phyloP scores from a whole-genome alignment of 1,140 invertebrate genomes.

The Sarcophaga peregrina region DNA sequence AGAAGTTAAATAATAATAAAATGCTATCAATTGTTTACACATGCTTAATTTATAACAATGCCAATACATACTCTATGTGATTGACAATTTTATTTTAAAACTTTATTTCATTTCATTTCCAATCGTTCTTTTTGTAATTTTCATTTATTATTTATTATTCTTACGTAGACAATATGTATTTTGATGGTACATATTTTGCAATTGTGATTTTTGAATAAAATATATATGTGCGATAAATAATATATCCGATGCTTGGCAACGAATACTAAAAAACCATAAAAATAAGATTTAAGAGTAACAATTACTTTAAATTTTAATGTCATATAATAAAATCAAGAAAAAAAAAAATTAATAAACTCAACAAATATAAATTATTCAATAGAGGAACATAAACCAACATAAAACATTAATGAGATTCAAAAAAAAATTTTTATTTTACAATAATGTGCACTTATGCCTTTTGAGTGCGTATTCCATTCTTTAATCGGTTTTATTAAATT shows the following conservation, averaged over 20 bases:
- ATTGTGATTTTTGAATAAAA: background rate
- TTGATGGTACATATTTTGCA: background rate
- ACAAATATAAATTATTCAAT: too few relatives aligned
- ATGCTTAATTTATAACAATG: conserved; percentile 39
- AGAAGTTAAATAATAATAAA: conserved; percentile 15
- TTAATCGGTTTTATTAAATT: too few relatives aligned
- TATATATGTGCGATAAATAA: background rate
- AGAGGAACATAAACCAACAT: too few relatives aligned
- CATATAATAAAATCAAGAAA: too few relatives aligned
- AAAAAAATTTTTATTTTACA: too few relatives aligned
- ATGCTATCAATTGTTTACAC: conserved; percentile 31
- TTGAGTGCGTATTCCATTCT: too few relatives aligned
- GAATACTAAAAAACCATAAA: too few relatives aligned
- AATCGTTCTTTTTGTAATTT: background rate
- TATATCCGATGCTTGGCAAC: background rate
- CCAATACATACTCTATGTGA: background rate
- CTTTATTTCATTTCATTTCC: conserved; percentile 25
- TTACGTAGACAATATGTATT: background rate
- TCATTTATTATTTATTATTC: background rate
- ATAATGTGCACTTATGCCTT: too few relatives aligned
- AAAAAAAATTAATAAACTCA: too few relatives aligned
- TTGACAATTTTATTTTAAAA: conserved; percentile 13
- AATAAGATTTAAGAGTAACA: too few relatives aligned
- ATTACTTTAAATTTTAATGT: too few relatives aligned
- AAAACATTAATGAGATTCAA: too few relatives aligned